These are phyloP conservation scores for Manis crassicaudata DNA, from an alignment of 2,797 vertebrate species.

Conservation along the genomic window DNA sequence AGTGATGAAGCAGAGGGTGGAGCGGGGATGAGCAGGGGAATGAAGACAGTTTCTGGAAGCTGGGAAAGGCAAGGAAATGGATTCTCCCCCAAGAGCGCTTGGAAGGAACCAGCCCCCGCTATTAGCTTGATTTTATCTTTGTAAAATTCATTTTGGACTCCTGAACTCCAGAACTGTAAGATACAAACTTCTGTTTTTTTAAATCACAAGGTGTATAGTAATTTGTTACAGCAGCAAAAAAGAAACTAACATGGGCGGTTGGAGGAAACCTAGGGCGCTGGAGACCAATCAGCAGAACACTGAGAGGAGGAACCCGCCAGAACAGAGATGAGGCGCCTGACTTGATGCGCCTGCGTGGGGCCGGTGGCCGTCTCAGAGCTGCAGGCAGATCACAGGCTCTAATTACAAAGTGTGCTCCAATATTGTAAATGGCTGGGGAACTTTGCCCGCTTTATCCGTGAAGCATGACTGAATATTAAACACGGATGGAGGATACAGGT, in stretches of 20 bases:
- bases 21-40: background rate
- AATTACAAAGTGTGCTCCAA: background rate
- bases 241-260: background rate
- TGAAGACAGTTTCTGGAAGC: background rate
- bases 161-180: background rate
- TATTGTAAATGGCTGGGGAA: background rate
- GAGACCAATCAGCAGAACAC: background rate
- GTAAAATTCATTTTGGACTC: background rate
- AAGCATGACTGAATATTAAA: background rate
- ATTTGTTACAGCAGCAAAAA: background rate
- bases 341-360: background rate
- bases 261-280: background rate
- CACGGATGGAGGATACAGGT: background rate
- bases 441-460: background rate
- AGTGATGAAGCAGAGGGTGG: background rate
- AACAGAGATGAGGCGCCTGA: background rate
- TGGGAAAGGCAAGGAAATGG: background rate
- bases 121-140: background rate
- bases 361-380: background rate
- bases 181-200: background rate
- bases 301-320: background rate
- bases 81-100: background rate
- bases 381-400: background rate
- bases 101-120: background rate
- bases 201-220: background rate